These are phyloP conservation scores for Dipodomys ordii DNA, from an alignment of 2,113 vertebrate genomes.

Conservation along the genomic window DNA sequence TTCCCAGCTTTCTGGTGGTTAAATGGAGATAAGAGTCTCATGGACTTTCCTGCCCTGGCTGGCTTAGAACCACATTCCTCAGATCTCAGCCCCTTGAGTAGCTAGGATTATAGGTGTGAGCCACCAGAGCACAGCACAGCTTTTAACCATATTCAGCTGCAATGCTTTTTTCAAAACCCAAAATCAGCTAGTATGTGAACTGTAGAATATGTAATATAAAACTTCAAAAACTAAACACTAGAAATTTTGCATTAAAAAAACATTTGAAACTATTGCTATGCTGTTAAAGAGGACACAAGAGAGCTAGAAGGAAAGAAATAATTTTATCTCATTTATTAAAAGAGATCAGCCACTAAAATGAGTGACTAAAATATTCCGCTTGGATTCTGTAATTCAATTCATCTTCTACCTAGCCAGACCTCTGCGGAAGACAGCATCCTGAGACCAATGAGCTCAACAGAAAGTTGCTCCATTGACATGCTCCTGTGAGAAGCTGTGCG, in stretches of 20 bases:
- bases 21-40: too few species aligned
- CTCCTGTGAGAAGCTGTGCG: accelerated
- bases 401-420: not conserved
- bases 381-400: not conserved
- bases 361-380: not conserved
- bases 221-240: not conserved
- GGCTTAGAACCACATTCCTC: too few species aligned
- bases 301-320: not conserved
- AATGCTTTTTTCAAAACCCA: not conserved
- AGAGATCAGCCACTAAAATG: not conserved
- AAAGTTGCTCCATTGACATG: accelerated
- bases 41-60: too few species aligned
- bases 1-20: too few species aligned
- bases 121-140: too few species aligned
- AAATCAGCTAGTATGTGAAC: not conserved
- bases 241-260: not conserved
- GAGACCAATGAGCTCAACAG: accelerated
- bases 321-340: not conserved
- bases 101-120: too few species aligned
- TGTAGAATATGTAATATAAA: not conserved
- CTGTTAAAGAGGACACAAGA: not conserved
- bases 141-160: not conserved
- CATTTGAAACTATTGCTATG: not conserved
- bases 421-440: not conserved
- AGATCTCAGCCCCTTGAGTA: too few species aligned